Evolutionary conservation across 1,140 invertebrate genomes (phyloP).

Genomic region (Sycobia sp.): DNA sequence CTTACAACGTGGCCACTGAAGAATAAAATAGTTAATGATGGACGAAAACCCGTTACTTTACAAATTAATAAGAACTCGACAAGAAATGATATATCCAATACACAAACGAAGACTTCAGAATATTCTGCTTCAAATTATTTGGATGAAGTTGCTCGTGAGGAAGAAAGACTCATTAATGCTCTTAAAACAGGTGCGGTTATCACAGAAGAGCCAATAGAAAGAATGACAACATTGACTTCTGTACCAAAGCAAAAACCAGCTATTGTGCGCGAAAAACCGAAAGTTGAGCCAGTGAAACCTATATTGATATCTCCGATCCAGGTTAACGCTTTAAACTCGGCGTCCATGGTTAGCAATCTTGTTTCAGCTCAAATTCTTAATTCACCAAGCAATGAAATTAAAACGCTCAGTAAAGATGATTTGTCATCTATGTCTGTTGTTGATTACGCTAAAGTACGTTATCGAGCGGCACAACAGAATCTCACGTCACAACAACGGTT

Average conservation of each 20-base stretch:
- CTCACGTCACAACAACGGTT: conserved; percentile 62
- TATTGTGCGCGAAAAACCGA: conserved; percentile 51
- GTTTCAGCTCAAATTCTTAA: conserved; percentile 33
- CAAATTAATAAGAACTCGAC: conserved; percentile 52
- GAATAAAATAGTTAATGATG: conserved; percentile 60
- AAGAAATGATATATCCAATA: conserved; percentile 43
- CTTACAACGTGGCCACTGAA: conserved; percentile 71
- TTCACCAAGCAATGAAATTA: conserved; percentile 38
- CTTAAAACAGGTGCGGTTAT: conserved; percentile 76
- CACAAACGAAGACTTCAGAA: neutral
- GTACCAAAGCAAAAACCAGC: conserved; percentile 47
- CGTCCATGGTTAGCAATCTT: conserved; percentile 49
- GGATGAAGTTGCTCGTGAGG: conserved; percentile 76
- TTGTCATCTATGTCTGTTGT: conserved; percentile 62
- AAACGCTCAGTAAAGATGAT: conserved; percentile 47
- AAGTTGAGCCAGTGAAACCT: conserved; percentile 49
- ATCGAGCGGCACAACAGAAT: conserved; percentile 64
- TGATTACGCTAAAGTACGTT: conserved; percentile 71
- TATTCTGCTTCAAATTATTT: conserved; percentile 46
- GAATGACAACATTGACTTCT: neutral
- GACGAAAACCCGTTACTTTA: conserved; percentile 34
- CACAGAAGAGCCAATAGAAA: conserved; percentile 60
- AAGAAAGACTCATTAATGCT: conserved; percentile 78
- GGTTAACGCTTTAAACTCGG: conserved; percentile 43
- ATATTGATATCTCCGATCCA: conserved; percentile 48